Evolutionary conservation across 64 coral and sea anemone species (phyloP).

Genomic region (Orbicella faveolata): DNA sequence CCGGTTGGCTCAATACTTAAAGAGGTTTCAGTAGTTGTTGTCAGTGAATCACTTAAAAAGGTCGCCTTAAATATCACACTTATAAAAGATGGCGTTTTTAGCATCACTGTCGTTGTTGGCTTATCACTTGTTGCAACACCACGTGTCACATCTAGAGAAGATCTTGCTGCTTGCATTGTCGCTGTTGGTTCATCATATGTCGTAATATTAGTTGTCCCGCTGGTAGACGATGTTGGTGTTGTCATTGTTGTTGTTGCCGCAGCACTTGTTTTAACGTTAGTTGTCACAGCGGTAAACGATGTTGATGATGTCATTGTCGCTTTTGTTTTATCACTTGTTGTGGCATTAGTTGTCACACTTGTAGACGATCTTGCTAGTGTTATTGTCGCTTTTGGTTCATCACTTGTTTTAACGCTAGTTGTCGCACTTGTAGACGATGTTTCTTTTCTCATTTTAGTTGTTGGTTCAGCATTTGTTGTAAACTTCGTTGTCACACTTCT

Average conservation of each 20-base stretch:
- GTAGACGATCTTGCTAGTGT: not conserved
- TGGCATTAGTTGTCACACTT: not conserved
- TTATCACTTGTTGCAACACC: too few species aligned
- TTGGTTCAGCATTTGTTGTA: not conserved
- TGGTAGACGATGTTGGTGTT: not conserved
- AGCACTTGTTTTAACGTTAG: not conserved
- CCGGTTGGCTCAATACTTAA: not conserved
- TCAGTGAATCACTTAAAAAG: not conserved
- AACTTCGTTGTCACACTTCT: not conserved
- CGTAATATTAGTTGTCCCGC: not conserved
- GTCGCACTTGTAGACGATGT: not conserved
- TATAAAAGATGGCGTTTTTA: not conserved
- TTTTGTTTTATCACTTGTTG: not conserved
- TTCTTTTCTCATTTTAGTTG: not conserved
- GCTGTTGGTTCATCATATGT: not conserved
- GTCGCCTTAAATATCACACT: not conserved
- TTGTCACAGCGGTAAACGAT: not conserved
- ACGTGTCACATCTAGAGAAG: too few species aligned
- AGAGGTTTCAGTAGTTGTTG: not conserved
- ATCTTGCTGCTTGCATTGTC: not conserved
- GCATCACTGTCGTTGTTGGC: not conserved
- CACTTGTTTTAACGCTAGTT: not conserved
- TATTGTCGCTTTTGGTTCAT: not conserved
- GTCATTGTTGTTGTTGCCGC: not conserved
- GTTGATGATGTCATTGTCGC: not conserved